Percentiles rank a stretch among this genome's conserved stretches.
Evolutionary conservation across 37 sponge, comb jelly and placozoan genomes (phyloP).

Genomic region (Bolinopsis microptera): DNA sequence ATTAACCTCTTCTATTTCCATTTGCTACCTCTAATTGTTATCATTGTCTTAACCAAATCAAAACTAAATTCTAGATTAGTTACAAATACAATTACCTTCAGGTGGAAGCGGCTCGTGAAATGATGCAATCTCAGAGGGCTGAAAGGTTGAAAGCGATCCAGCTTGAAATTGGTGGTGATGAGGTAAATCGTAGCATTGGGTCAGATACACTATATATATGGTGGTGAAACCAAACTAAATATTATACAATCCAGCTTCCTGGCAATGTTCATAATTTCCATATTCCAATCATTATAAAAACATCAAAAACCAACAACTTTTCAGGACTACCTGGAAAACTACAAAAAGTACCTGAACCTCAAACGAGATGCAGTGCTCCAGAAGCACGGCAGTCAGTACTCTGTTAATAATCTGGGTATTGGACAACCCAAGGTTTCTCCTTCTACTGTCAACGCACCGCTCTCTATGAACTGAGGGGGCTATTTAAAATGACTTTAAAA

Average conservation of each 20-base stretch:
- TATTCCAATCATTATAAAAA: no score
- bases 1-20: no score
- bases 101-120: not conserved
- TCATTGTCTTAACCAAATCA: no score
- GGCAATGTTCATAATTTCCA: no score
- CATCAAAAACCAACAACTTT: no score
- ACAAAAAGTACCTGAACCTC: conserved; percentile 29
- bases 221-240: no score
- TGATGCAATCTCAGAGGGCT: not conserved
- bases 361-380: not conserved
- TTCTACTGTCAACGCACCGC: not conserved
- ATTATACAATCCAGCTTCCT: no score
- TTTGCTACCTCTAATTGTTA: no score
- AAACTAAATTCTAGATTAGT: no score
- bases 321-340: conserved; percentile 38
- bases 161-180: not conserved
- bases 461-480: not conserved
- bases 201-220: not conserved
- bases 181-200: no score
- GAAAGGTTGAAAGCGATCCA: conserved; percentile 34
- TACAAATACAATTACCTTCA: not conserved
- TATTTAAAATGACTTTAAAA: not conserved
- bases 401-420: not conserved
- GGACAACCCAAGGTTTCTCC: conserved; percentile 44
- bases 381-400: conserved; percentile 5